Evolutionary conservation across 2,888 invertebrate genomes (phyloP).

Genomic region (Zygaena filipendulae): DNA sequence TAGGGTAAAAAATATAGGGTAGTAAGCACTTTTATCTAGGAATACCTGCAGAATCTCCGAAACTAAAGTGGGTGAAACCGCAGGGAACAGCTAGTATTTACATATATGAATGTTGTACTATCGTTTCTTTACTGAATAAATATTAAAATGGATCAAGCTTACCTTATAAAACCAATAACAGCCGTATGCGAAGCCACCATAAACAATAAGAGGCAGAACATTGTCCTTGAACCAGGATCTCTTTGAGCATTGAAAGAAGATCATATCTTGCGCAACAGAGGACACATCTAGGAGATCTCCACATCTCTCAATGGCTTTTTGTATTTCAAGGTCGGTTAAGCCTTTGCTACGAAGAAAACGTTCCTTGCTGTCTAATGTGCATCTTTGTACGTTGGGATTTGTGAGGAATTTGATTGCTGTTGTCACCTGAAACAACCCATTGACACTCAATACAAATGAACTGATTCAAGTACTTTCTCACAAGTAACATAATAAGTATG

Average conservation of each 20-base stretch:
- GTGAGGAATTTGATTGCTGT: constrained; percentile 88
- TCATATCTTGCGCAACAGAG: constrained; percentile 45
- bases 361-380: constrained; percentile 81
- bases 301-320: constrained; percentile 77
- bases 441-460: too few relatives aligned
- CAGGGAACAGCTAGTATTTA: too few relatives aligned
- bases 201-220: constrained; percentile 76
- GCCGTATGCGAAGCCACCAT: constrained; percentile 82
- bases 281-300: constrained; percentile 47
- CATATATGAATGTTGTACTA: too few relatives aligned
- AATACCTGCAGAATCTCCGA: too few relatives aligned
- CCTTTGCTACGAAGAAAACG: constrained; percentile 83
- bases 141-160: too few relatives aligned
- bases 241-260: constrained; percentile 44
- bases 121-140: too few relatives aligned
- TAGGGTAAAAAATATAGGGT: too few relatives aligned
- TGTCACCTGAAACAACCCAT: constrained; percentile 77
- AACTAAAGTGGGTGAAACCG: too few relatives aligned
- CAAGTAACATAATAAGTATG: not conserved
- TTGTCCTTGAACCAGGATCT: constrained; percentile 72
- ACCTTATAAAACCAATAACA: constrained; percentile 87
- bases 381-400: constrained; percentile 84
- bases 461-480: too few relatives aligned
- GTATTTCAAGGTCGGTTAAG: constrained; percentile 78
- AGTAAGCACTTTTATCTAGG: too few relatives aligned